Conservation (phyloP, 2,888 invertebrate species). For the Mycalesis mineus region DNA sequence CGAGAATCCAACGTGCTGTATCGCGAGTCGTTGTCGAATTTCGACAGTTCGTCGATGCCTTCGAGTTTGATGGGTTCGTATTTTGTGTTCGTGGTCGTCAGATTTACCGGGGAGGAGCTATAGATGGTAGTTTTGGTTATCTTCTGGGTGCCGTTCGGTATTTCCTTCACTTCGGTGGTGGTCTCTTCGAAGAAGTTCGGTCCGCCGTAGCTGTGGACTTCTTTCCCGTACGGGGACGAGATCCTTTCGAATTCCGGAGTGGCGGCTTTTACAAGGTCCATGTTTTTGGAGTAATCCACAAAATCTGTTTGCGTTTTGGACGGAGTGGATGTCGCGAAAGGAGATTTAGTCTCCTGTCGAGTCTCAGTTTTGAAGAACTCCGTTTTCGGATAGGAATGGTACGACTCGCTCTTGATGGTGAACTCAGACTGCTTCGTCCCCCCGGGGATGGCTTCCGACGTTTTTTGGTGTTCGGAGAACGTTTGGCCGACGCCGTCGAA, state of each 20-base stretch:
- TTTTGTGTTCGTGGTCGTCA: conserved; percentile 70
- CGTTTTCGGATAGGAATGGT: conserved; percentile 61
- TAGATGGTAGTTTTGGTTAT: conserved; percentile 78
- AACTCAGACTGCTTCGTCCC: conserved; percentile 66
- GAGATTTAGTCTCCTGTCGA: conserved; percentile 59
- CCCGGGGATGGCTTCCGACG: conserved; percentile 66
- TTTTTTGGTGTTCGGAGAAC: conserved; percentile 65
- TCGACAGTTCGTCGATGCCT: conserved; percentile 73
- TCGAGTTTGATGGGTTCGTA: conserved; percentile 70
- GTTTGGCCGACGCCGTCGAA: conserved; percentile 65
- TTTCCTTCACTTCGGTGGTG: conserved; percentile 72
- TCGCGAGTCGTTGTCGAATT: conserved; percentile 72
- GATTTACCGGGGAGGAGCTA: conserved; percentile 75
- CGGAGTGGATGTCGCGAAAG: conserved; percentile 62
- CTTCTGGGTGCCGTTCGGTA: conserved; percentile 77
- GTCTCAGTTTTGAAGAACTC: conserved; percentile 57
- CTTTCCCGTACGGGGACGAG: conserved; percentile 65
- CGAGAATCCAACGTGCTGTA: conserved; percentile 70
- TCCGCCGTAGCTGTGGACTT: conserved; percentile 59
- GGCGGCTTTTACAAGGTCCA: conserved; percentile 59
- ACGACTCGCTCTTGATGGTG: conserved; percentile 63
- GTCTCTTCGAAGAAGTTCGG: conserved; percentile 73
- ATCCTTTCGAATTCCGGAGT: conserved; percentile 67
- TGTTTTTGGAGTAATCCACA: conserved; percentile 36
- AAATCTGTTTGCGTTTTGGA: conserved; percentile 43